A percentile compares a stretch with the other conserved stretches of the same genome.
These are phyloP conservation scores for Vesta saturnalis DNA, from an alignment of 2,888 invertebrate species.

Conservation along the genomic window DNA sequence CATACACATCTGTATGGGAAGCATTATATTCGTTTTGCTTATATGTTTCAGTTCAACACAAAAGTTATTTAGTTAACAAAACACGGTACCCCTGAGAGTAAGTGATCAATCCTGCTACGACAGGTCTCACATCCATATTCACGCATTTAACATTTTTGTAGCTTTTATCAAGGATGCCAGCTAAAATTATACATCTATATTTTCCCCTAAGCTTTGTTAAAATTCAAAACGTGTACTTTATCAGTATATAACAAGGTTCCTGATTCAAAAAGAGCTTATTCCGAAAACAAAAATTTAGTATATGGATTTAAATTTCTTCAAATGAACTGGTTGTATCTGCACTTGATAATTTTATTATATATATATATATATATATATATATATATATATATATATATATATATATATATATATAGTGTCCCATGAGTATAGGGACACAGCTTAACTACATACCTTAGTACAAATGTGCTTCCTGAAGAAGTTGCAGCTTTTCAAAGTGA, in stretches of 20 bases:
- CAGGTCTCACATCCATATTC: slow-evolving; percentile 47
- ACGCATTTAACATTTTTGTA: slow-evolving; percentile 46
- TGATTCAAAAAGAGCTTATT: background rate
- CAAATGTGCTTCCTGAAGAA: no score
- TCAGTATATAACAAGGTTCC: background rate
- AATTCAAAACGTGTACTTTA: slow-evolving; percentile 26
- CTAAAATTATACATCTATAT: slow-evolving; percentile 34
- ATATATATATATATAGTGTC: no score
- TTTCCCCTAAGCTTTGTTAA: slow-evolving; percentile 38
- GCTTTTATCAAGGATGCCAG: slow-evolving; percentile 42
- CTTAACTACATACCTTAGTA: no score
- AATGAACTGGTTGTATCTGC: no score
- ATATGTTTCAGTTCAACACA: slow-evolving; percentile 36
- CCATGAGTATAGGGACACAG: no score
- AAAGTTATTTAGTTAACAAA: slow-evolving; percentile 43
- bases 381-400: no score
- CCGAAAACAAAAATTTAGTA: no score
- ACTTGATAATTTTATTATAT: no score
- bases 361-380: no score
- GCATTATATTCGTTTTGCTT: slow-evolving; percentile 22
- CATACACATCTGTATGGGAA: slow-evolving; percentile 21
- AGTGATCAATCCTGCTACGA: slow-evolving; percentile 47
- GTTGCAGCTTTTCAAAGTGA: no score
- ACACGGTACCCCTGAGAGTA: slow-evolving; percentile 39
- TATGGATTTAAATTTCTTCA: no score